Base-by-base conservation (phyloP, 2,888 invertebrate genomes). In the Boloria selene region DNA sequence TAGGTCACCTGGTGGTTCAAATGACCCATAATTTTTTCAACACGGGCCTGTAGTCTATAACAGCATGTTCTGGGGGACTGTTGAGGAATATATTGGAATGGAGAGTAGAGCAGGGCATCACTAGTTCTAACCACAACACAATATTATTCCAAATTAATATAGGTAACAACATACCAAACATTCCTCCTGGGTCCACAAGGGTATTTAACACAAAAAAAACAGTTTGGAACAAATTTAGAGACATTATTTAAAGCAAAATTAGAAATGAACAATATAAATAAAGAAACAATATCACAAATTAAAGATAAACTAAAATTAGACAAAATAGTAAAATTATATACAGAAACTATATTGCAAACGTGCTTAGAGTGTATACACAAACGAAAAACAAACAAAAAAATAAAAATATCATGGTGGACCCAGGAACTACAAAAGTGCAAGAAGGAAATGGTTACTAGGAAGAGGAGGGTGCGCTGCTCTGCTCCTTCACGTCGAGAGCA, bases 371-470 rank as follows among this genome's bases (percentile, higher is more conserved):
- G 3, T n/a, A 50, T 50, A 50, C 50, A 17, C 1, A 50, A 50
- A 4, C 16, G 6, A 13, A 50, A 50, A 17, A 17, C 3, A 17
- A 50, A 17, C 2, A 17, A 50, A 3, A 50, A 4, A 5, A 10
- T 17, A n/a, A 50, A 10, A 16, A 13, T 7, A 17, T 52, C 58
- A 4, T 71, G 70, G 68, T 70, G 68, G 70, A 60, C 53, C 7
- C 10, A 47, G 6, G 62, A 65, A 13, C 47, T 71, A 0, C n/a
- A 16, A 0, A 16, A 45, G 0, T 13, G 22, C 14, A 71, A 71
- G 13, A 45, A 5, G 14, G 51, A 68, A 13, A 31, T 65, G 1
- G 56, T 42, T 6, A 68, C 52, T 6, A 42, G 13, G 13, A 62
- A 50, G 22, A 17, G 58, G 13, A 58, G 62, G 14, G 67, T 71